Base-by-base conservation (phyloP, 2,113 vertebrate genomes). In the Dromaius novaehollandiae region DNA sequence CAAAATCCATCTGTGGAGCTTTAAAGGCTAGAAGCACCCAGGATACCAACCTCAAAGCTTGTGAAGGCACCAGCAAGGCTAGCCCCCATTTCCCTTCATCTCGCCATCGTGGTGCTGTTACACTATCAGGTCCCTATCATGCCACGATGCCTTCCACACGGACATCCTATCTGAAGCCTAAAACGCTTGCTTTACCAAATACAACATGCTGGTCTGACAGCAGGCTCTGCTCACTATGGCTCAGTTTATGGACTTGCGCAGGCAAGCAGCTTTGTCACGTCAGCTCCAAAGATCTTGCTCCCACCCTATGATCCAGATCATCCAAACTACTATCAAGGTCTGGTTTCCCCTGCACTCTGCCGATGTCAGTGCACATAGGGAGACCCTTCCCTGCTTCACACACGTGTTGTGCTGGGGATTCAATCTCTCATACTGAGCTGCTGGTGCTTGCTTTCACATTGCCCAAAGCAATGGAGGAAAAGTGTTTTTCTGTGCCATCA, bases 401-500 rank as follows among this genome's bases (percentile, higher is more conserved):
- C 32, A 26, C 0, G 0, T 0, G 15, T 3, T 7, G 7, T 1
- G 2, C 81, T 20, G 42, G 16, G 60, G 60, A 58, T 55, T 65
- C 19, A 4, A 26, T 3, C 11, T 26, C 36, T 21, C 65, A 8
- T 5, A 3, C 46, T 2, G 18, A 63, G 58, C 30, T 68, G 11
- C 82, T 2, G 8, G 38, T 1, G 17, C 20, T 40, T 51, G 28
- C 32, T 66, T 44, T 79, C 42, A 63, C 26, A 4, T 48, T 10
- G 68, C 51, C 50, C 17, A 50, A 6, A 88, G 36, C 26, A 9
- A 40, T 13, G 21, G 26, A 70, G 42, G 25, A 38, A 60, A 92
- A 73, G 30, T 7, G 36, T 89, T 82, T 17, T 13, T 28, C 0
- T 4, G 16, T 56, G 38, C 5, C 28, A 34, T 82, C 30, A 6